Conservation (phyloP, 2,888 invertebrate genomes). For the Protodeltote pygarga region DNA sequence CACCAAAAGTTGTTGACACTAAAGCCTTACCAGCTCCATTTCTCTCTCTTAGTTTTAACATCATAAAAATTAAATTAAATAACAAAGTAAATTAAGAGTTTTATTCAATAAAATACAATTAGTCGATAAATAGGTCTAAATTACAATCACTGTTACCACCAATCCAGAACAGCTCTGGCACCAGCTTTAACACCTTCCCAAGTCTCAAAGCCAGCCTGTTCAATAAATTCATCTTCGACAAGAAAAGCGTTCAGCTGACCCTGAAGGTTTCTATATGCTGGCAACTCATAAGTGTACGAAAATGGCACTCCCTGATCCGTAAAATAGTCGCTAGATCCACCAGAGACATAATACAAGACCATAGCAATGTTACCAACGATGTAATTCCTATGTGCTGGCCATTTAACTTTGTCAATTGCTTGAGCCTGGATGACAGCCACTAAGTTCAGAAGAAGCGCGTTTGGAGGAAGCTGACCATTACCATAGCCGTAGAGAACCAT, state of each 20-base stretch:
- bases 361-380: slow-evolving; percentile 80
- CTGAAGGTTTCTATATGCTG: slow-evolving; percentile 78
- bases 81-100: too few relatives aligned
- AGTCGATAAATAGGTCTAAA: too few relatives aligned
- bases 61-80: too few relatives aligned
- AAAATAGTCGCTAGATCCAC: slow-evolving; percentile 89
- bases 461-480: slow-evolving; percentile 77
- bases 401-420: slow-evolving; percentile 65
- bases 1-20: too few relatives aligned
- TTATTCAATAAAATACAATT: too few relatives aligned
- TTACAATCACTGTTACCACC: too few relatives aligned
- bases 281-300: slow-evolving; percentile 88
- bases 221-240: slow-evolving; percentile 83
- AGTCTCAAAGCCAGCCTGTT: slow-evolving; percentile 85
- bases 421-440: slow-evolving; percentile 73
- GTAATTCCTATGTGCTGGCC: slow-evolving; percentile 72
- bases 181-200: slow-evolving; percentile 86
- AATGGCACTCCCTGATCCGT: slow-evolving; percentile 85
- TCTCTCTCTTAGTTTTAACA: too few relatives aligned
- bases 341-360: slow-evolving; percentile 85
- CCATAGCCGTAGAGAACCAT: slow-evolving; percentile 90
- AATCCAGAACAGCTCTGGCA: too few relatives aligned
- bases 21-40: too few relatives aligned
- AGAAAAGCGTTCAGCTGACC: slow-evolving; percentile 73
- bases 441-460: slow-evolving; percentile 72